These are phyloP conservation scores for Psettodes erumei DNA, from an alignment of 2,113 vertebrate species.

Conservation along the genomic window DNA sequence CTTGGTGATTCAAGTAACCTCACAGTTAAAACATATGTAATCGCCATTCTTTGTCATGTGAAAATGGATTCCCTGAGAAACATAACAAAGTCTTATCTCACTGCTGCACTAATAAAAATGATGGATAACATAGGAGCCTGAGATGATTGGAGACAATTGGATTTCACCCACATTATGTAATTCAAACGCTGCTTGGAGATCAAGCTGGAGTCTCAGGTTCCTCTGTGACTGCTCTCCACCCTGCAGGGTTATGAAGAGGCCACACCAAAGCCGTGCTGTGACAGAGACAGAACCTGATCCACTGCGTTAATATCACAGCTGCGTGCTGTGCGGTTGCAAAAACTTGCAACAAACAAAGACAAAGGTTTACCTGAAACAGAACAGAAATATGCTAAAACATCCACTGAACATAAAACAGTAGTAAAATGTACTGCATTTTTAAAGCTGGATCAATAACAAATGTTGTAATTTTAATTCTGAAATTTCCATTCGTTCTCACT, in stretches of 20 bases:
- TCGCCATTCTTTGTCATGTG: constrained; percentile 72
- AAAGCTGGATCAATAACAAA: background rate
- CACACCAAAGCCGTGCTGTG: constrained; percentile 39
- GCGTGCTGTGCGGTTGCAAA: background rate
- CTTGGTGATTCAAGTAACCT: constrained; percentile 49
- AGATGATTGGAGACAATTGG: constrained; percentile 84
- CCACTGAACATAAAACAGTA: background rate
- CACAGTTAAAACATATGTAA: constrained; percentile 67
- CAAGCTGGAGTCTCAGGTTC: constrained; percentile 72
- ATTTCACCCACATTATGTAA: constrained; percentile 84
- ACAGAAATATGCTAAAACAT: background rate
- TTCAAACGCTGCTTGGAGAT: constrained; percentile 77
- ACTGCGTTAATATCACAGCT: constrained; percentile 12
- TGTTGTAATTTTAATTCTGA: too few species aligned
- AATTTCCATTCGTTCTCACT: background rate
- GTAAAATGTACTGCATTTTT: background rate
- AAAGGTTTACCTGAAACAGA: constrained; percentile 20
- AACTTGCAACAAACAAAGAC: background rate
- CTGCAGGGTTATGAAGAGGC: constrained; percentile 65
- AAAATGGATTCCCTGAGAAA: constrained; percentile 80
- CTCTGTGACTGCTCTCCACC: constrained; percentile 59
- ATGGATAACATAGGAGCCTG: constrained; percentile 81
- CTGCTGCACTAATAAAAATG: constrained; percentile 83
- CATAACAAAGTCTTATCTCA: constrained; percentile 84
- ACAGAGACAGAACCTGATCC: constrained; percentile 26